Percentiles rank a stretch among this genome's conserved stretches.
Evolutionary conservation across 2,888 invertebrate genomes (phyloP).

Genomic region (Dynastes hyllus): DNA sequence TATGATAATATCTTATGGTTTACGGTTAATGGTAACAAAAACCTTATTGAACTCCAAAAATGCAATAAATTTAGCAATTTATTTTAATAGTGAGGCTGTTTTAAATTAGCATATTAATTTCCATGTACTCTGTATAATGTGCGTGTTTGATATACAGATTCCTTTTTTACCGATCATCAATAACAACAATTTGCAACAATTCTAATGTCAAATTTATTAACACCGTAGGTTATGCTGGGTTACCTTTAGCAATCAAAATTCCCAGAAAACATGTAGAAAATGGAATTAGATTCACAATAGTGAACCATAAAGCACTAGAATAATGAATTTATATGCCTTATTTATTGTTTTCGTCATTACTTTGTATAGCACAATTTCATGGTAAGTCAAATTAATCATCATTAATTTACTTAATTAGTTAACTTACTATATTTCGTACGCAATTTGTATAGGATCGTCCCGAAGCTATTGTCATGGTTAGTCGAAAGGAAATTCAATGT

Average conservation of each 20-base stretch:
- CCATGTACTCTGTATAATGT: too few relatives aligned
- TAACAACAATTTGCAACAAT: constrained; percentile 9
- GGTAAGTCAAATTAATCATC: constrained; percentile 58
- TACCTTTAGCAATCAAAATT: background rate
- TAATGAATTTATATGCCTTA: constrained; percentile 68
- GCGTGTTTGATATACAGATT: background rate
- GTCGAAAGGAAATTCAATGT: constrained; percentile 87
- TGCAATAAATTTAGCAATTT: too few relatives aligned
- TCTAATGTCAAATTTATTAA: constrained; percentile 15
- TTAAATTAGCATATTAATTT: too few relatives aligned
- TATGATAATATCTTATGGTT: too few relatives aligned
- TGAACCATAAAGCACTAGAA: constrained; percentile 61
- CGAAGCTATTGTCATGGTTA: constrained; percentile 85
- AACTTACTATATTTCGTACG: background rate
- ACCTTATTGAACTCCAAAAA: too few relatives aligned
- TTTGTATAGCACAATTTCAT: constrained; percentile 75
- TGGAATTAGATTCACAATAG: background rate
- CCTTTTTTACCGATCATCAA: background rate
- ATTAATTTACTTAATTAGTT: constrained; percentile 30
- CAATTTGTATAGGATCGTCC: constrained; percentile 79
- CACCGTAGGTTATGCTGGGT: background rate
- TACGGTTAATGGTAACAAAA: too few relatives aligned
- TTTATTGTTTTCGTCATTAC: constrained; percentile 67
- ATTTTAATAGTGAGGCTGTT: too few relatives aligned
- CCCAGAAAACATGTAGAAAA: background rate